Evolutionary conservation across 2,797 vertebrate genomes (phyloP).

Genomic region (Choloepus didactylus): DNA sequence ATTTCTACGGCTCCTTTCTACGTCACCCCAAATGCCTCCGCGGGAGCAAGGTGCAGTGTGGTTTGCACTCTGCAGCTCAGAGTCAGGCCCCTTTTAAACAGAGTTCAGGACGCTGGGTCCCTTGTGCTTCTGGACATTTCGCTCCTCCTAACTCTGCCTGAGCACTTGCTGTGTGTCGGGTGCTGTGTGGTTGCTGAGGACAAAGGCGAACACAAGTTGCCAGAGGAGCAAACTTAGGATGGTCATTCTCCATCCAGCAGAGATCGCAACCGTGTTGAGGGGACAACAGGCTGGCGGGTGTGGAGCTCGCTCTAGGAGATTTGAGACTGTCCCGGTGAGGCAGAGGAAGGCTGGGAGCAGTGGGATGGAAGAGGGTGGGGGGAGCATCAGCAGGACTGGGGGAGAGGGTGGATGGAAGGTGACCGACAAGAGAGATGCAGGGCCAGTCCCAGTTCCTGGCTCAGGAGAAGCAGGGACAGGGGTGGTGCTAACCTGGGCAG

Average conservation of each 20-base stretch:
- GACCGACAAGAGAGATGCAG: not conserved
- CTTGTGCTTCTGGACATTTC: not conserved
- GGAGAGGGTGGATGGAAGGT: not conserved
- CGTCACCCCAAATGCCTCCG: not conserved
- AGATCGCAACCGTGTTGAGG: not conserved
- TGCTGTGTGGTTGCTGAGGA: not conserved
- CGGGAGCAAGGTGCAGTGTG: not conserved
- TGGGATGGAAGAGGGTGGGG: not conserved
- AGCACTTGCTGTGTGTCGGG: not conserved
- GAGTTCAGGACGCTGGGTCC: not conserved
- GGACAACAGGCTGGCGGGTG: not conserved
- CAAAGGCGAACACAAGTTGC: not conserved
- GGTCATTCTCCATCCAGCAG: accelerated
- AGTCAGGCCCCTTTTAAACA: not conserved
- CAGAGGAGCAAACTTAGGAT: not conserved
- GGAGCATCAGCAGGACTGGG: not conserved
- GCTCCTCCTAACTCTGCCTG: not conserved
- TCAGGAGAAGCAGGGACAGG: not conserved
- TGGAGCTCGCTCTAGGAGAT: not conserved
- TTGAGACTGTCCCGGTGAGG: not conserved
- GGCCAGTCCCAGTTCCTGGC: not conserved
- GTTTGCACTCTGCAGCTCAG: not conserved
- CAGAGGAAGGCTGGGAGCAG: accelerated
- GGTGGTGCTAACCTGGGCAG: too few relatives aligned
- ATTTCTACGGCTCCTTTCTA: slow-evolving; percentile 52